A percentile compares a stretch with the other conserved stretches of the same genome.
These are phyloP conservation scores for Nyctalus aviator DNA, from an alignment of 2,797 vertebrate genomes.

Conservation along the genomic window DNA sequence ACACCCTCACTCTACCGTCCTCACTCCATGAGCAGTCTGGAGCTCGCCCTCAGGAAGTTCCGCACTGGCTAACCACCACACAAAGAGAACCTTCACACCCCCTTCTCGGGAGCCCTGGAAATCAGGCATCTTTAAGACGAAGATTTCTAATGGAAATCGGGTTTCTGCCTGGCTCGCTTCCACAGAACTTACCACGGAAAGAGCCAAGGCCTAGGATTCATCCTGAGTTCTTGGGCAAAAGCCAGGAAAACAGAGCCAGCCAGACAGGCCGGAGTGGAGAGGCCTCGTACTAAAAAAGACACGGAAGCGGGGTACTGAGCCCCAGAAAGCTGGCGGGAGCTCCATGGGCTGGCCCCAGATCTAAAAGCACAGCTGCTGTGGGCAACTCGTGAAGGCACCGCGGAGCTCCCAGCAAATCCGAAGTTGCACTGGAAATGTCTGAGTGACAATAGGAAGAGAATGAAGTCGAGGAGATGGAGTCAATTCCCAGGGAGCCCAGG, in stretches of 20 bases:
- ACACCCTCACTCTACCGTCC: background rate
- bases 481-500: background rate
- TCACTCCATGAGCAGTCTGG: conserved; percentile 59
- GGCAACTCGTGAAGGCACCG: conserved; percentile 11
- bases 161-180: conserved; percentile 75
- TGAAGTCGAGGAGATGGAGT: conserved; percentile 3
- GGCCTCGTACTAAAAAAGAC: conserved; percentile 45
- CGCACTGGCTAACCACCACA: conserved; percentile 66
- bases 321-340: conserved; percentile 1
- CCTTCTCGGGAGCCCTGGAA: conserved; percentile 56
- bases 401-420: conserved; percentile 9
- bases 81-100: conserved; percentile 61
- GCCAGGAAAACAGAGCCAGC: conserved; percentile 72
- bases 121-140: conserved; percentile 62
- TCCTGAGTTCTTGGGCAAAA: conserved; percentile 59
- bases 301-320: conserved; percentile 17
- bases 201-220: conserved; percentile 70
- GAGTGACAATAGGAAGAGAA: conserved; percentile 28
- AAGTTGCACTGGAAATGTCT: conserved; percentile 24
- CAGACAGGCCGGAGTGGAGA: conserved; percentile 53
- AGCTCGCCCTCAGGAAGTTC: conserved; percentile 58
- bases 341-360: background rate
- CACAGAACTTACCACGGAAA: conserved; percentile 67
- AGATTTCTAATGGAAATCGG: conserved; percentile 55
- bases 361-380: background rate